Evolutionary conservation across 2,797 vertebrate genomes (phyloP), one percentile per base, ranked within the genome.

Genomic region (Clarias laeviceps): DNA sequence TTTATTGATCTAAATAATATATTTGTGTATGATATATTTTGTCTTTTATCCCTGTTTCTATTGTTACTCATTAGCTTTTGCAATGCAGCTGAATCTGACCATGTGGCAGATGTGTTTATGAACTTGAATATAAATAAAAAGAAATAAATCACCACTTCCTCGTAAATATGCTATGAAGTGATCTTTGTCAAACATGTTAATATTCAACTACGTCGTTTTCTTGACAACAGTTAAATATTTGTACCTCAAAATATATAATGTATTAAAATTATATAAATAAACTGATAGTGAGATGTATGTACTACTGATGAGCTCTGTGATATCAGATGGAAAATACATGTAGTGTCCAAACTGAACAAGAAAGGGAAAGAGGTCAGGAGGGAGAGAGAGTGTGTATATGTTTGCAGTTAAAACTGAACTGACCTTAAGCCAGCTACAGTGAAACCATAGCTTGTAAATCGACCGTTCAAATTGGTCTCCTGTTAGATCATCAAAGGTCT

Each of bases 401-500:
- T 89, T 88, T 88, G 87, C 86, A 68, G 89, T 88, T 86, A 89
- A 90, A 83, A 76, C 73, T 27, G 83, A 83, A 80, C 85, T 87
- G 89, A 92, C 88, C 89, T 87, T 89, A 87, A 83, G 83, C 88
- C 89, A 87, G 89, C 93, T 90, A 87, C 92, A 91, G 91, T 93
- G 92, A 93, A 93, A 85, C 92, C 93, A 89, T 93, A 84, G 89
- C 93, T 90, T 93, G 91, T 93, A 94, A 96, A 94, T 94, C 92
- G 92, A 92, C 91, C 94, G 92, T 96, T 94, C 94, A 96, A 93
- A 94, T 93, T 91, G 92, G 93, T 92, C 91, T 90, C 92, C 91
- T 91, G 85, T 90, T 93, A 91, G 93, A 88, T 93, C 94, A 96
- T 97, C 95, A 96, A 95, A 96, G 95, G 89, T 90, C 86, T 84